Base-by-base conservation (phyloP, 2,113 vertebrate genomes). In the Origma solitaria region DNA sequence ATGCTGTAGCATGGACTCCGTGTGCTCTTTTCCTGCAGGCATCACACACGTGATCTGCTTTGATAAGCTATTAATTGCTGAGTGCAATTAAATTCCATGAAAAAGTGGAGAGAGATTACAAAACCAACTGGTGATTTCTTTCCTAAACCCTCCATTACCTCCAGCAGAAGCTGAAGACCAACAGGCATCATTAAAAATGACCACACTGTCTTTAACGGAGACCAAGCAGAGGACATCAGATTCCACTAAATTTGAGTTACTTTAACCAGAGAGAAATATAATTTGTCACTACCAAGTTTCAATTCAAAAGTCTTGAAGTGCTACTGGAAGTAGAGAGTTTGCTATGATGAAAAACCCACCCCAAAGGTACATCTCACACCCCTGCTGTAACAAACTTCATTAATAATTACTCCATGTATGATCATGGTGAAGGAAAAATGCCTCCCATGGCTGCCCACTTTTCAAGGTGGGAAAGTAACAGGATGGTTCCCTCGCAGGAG, bases 1-100 rank as follows among this genome's bases (percentile, higher is more conserved):
- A 38, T 0, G 8, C 64, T 50, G 3, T 0, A 21, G 54, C 5
- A 22, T 1, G 25, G 84, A 28, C 13, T 24, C 64, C 1, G 1
- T 7, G 4, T 0, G 3, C 61, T 57, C 22, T 16, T 30, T 17
- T 92, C 35, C 73, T 64, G 72, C 57, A 68, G 78, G 38, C 65
- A 38, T 60, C 9, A 15, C 3, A 44, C 31, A 12, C 40, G 61
- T 25, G 17, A 87, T 37, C 40, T 72, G 75, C 61, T 79, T 23
- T 28, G 75, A 11, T 57, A 95, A 82, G 85, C 53, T 86, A 82
- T 85, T 73, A 77, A 83, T 42, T 90, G 75, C 64, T 88, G 75
- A 9, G 21, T 65, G 82, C 81, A 90, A 92, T 80, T 78, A 86
- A 77, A 66, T 65, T 53, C 66, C 53, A 71, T 0, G 4, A 44